phyloP scores from a whole-genome alignment of 2,888 invertebrate genomes.

The Epinotia ramella region DNA sequence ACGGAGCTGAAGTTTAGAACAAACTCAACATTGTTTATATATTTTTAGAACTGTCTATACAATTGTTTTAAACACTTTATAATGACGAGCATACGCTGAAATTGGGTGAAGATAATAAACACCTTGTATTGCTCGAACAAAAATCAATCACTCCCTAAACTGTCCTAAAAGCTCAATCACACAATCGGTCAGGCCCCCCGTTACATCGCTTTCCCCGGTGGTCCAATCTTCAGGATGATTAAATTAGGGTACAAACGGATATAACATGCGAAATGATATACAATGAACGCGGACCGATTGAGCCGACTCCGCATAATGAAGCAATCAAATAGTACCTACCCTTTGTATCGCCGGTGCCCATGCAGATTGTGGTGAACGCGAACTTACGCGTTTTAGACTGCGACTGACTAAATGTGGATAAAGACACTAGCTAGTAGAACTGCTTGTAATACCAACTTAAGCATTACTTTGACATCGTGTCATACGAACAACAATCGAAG shows the following conservation, averaged over 20 bases:
- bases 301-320: slow-evolving; percentile 81
- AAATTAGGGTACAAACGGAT: slow-evolving; percentile 82
- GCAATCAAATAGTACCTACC: slow-evolving; percentile 78
- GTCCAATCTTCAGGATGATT: slow-evolving; percentile 84
- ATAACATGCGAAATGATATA: slow-evolving; percentile 84
- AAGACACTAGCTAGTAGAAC: neutral
- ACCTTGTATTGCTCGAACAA: slow-evolving; percentile 51
- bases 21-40: too few relatives aligned
- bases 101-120: neutral
- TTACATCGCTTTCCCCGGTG: slow-evolving; percentile 75
- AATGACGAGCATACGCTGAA: neutral
- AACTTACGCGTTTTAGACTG: slow-evolving; percentile 54
- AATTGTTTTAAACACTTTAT: too few relatives aligned
- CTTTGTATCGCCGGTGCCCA: slow-evolving; percentile 68
- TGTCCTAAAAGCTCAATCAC: slow-evolving; percentile 73
- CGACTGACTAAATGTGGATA: neutral
- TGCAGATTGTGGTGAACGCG: slow-evolving; percentile 53
- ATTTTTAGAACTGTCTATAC: too few relatives aligned
- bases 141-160: slow-evolving; percentile 64
- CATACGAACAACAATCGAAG: neutral
- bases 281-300: slow-evolving; percentile 77
- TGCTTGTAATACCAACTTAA: neutral
- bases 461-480: neutral
- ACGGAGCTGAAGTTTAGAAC: too few relatives aligned
- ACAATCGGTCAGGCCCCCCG: slow-evolving; percentile 72